Conservation (phyloP, 2,113 vertebrate species). For the Tupaia tana region DNA sequence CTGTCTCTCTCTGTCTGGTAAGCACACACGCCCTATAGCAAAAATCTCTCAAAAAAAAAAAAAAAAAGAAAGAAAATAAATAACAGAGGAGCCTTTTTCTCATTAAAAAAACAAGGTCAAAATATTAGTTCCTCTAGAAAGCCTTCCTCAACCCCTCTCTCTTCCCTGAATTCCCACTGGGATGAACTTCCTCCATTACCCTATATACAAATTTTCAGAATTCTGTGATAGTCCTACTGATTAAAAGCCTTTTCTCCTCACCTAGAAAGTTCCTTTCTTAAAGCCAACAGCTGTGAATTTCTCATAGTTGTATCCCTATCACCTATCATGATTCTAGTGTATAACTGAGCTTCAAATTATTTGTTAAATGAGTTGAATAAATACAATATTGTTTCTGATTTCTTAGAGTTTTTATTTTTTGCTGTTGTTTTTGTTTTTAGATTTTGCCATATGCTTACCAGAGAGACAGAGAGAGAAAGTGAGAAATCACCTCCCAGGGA, state of each 20-base stretch:
- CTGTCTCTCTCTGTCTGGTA: too few species aligned
- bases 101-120: conserved; percentile 5
- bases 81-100: not conserved
- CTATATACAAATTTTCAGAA: not conserved
- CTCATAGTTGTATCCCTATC: not conserved
- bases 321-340: not conserved
- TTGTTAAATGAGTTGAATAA: not conserved
- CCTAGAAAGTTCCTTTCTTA: not conserved
- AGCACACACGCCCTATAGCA: too few species aligned
- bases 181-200: not conserved
- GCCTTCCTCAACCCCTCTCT: not conserved
- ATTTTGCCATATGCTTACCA: too few species aligned
- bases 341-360: not conserved
- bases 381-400: not conserved
- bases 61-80: not conserved
- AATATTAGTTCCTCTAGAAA: not conserved
- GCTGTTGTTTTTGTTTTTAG: too few species aligned
- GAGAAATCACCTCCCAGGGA: too few species aligned
- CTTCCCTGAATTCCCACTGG: not conserved
- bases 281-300: not conserved
- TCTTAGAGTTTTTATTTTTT: not conserved
- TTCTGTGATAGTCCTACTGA: not conserved
- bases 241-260: not conserved
- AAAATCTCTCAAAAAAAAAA: not conserved
- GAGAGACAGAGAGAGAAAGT: too few species aligned